These are phyloP conservation scores for Spinibarbus caldwelli DNA, from an alignment of 2,797 vertebrate genomes.

Conservation along the genomic window DNA sequence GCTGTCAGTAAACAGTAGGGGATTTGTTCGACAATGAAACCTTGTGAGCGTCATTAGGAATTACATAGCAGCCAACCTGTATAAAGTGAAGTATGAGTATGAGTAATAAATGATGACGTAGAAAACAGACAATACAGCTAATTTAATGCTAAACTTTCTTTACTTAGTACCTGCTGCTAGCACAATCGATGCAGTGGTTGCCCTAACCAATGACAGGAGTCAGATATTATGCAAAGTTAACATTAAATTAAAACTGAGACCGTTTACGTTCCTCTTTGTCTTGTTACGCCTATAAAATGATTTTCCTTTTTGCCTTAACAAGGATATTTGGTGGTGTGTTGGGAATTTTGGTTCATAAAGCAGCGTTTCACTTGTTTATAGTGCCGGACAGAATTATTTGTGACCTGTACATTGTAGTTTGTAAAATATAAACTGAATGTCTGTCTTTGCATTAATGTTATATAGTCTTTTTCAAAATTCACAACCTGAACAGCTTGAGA, in stretches of 20 bases:
- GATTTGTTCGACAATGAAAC: conserved; percentile 27
- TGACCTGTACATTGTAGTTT: neutral
- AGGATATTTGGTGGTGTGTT: neutral
- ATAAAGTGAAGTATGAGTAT: conserved; percentile 3
- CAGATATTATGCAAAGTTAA: neutral
- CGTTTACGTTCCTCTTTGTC: neutral
- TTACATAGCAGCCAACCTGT: neutral
- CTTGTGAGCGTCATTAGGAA: conserved; percentile 2
- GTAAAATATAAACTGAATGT: neutral
- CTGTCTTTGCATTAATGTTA: neutral
- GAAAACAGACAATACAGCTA: conserved; percentile 2
- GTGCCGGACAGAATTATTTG: neutral
- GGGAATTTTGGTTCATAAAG: neutral
- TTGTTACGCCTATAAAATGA: neutral
- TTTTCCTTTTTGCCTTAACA: neutral
- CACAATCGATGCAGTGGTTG: neutral
- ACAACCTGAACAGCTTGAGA: neutral
- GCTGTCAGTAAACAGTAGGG: conserved; percentile 32
- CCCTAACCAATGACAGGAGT: neutral
- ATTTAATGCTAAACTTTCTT: neutral
- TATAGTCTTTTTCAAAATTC: neutral
- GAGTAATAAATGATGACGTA: neutral
- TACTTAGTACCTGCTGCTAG: neutral
- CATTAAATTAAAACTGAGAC: neutral
- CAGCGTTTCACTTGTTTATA: neutral